These are phyloP conservation scores for Cantharis lateralis DNA, from an alignment of 2,888 invertebrate species.

Conservation along the genomic window DNA sequence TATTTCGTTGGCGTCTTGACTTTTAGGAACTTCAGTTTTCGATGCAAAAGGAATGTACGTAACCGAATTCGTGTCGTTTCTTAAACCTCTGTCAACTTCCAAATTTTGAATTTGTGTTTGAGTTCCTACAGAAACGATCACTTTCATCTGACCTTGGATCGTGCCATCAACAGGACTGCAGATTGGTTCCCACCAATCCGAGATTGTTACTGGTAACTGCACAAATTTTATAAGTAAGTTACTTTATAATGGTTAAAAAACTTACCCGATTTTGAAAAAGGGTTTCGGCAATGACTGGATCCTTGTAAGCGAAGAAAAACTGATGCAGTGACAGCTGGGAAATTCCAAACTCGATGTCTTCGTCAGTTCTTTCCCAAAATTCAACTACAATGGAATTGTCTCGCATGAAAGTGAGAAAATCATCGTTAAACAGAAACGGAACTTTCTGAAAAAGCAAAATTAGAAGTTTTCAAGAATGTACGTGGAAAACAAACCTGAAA, in stretches of 20 bases:
- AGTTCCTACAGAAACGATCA: conserved; percentile 64
- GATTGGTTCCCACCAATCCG: conserved; percentile 65
- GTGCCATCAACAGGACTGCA: conserved; percentile 54
- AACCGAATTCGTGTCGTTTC: conserved; percentile 44
- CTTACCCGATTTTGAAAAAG: conserved; percentile 60
- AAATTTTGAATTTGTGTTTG: conserved; percentile 63
- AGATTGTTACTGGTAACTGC: conserved; percentile 64
- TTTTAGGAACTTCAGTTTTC: background rate
- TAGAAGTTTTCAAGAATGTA: background rate
- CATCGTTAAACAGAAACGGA: conserved; percentile 60
- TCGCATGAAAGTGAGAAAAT: conserved; percentile 60
- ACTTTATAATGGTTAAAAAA: conserved; percentile 3
- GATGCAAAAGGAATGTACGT: conserved; percentile 32
- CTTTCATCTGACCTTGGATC: conserved; percentile 60
- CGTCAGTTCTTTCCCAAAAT: conserved; percentile 56
- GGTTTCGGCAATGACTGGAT: conserved; percentile 60
- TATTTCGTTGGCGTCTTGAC: background rate
- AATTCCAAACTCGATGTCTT: conserved; percentile 56
- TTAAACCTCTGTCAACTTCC: conserved; percentile 54
- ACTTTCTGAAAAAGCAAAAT: conserved; percentile 54
- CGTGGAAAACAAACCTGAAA: conserved; percentile 51
- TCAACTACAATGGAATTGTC: conserved; percentile 63
- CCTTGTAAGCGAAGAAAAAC: conserved; percentile 64
- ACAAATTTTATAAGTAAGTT: conserved; percentile 16
- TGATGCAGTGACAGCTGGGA: conserved; percentile 64